Conservation (phyloP, 2,113 vertebrate genomes). For the Indri indri region DNA sequence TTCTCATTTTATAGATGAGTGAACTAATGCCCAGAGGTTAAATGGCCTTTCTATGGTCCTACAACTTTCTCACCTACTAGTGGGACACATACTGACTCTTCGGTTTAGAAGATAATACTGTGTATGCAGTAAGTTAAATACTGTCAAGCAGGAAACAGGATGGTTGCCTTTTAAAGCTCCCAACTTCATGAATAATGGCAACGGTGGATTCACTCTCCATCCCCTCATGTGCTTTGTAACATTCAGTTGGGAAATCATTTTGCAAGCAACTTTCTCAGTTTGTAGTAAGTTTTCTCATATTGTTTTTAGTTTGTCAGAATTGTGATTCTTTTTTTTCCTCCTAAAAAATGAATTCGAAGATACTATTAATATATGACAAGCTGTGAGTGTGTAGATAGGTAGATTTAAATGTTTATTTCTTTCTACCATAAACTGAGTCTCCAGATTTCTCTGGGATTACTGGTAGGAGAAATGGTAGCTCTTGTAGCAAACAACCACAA, state of each 20-base stretch:
- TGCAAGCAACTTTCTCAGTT: not conserved
- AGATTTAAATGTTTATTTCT: not conserved
- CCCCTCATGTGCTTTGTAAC: not conserved
- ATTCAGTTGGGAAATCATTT: not conserved
- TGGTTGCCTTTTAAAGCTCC: not conserved
- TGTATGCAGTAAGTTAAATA: not conserved
- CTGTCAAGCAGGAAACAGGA: not conserved
- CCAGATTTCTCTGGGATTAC: not conserved
- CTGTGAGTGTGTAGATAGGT: not conserved
- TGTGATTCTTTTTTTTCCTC: not conserved
- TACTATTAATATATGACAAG: not conserved
- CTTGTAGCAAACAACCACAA: not conserved
- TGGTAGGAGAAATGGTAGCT: not conserved
- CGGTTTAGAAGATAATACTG: not conserved
- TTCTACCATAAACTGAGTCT: not conserved
- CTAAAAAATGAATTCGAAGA: not conserved
- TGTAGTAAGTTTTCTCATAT: slow-evolving; percentile 18
- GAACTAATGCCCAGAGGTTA: not conserved
- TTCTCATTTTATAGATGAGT: not conserved
- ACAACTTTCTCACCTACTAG: not conserved
- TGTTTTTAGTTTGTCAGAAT: not conserved
- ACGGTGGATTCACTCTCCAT: not conserved
- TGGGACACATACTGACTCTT: not conserved
- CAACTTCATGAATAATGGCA: not conserved
- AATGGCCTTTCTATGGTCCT: not conserved